Conservation (phyloP, 2,797 vertebrate genomes). For the Macrochelys suwanniensis region DNA sequence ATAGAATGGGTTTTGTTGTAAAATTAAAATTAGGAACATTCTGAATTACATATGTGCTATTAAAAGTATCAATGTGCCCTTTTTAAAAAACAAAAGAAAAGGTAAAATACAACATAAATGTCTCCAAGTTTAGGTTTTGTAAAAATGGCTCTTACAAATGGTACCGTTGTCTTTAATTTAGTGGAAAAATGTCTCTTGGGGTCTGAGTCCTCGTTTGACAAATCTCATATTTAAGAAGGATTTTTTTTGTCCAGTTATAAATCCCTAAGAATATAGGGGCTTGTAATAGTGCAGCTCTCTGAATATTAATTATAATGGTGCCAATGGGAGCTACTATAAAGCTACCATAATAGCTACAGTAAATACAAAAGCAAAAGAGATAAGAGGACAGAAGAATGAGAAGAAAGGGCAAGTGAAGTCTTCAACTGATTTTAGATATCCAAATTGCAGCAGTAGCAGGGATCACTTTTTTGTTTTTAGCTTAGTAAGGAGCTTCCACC, state of each 20-base stretch:
- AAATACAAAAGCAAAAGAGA: constrained; percentile 40
- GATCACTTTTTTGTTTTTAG: neutral
- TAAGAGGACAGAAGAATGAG: neutral
- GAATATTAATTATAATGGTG: neutral
- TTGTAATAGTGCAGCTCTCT: neutral
- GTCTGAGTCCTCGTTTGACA: neutral
- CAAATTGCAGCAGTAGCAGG: neutral
- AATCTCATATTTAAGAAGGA: neutral
- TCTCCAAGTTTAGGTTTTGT: neutral
- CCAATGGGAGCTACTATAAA: constrained; percentile 18
- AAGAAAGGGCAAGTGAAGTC: neutral
- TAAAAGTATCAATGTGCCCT: neutral
- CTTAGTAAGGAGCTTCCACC: neutral
- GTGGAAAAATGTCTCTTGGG: neutral
- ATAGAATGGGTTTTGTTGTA: rapidly evolving
- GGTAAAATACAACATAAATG: neutral
- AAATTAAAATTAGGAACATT: neutral
- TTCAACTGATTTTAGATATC: constrained; percentile 7
- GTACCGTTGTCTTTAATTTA: neutral
- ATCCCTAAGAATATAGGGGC: neutral
- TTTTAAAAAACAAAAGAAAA: neutral
- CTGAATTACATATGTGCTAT: neutral
- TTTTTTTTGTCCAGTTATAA: neutral
- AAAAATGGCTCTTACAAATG: neutral
- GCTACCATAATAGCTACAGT: neutral